Evolutionary conservation across 1,140 invertebrate genomes (phyloP), one percentile per base, ranked within the genome.

Genomic region (Octopus bimaculoides): DNA sequence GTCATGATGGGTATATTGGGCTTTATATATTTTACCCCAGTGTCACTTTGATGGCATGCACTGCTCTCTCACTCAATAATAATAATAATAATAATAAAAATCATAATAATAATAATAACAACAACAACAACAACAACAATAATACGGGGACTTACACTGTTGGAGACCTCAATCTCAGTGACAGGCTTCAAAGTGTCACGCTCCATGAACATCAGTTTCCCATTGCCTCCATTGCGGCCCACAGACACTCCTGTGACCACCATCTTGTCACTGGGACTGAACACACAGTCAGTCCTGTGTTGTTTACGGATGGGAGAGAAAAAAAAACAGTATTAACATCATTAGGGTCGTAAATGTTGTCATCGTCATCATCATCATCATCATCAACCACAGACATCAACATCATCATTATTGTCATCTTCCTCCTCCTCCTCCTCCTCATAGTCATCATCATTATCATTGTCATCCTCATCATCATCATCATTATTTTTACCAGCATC

Each of bases 201-300:
- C 84, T 96, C 93, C 82, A 95, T 96, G 88, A 99, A 97, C 53
- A 95, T 86, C 1, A 98, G 84, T 87, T 94, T 92, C 0, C 97
- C 97, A 1, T 90, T 88, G 2, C 91, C 92, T 74, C 92, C 93
- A 85, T 94, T 95, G 61, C 92, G 91, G 41, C 74, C 74, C 26
- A 96, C 84, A 0, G 97, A 98, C 75, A 95, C 93, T 69, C 96
- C 97, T 0, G 98, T 99, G 14, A 97, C 92, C 0, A 99, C 89
- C 85, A 99, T 91, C 4, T 93, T 92, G 89, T 99, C 97, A 90
- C 98, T 95, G 0, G 98, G 98, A 91, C 96, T 98, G 85, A 98
- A 99, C 82, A 94, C 93, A 85, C 96, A 97, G 85, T 98, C 96
- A 0, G 97, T 99, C 78, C 95, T 96, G 66, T n/a, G n/a, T n/a